phyloP scores from a whole-genome alignment of 2,888 invertebrate genomes.

The Brenthis daphne region DNA sequence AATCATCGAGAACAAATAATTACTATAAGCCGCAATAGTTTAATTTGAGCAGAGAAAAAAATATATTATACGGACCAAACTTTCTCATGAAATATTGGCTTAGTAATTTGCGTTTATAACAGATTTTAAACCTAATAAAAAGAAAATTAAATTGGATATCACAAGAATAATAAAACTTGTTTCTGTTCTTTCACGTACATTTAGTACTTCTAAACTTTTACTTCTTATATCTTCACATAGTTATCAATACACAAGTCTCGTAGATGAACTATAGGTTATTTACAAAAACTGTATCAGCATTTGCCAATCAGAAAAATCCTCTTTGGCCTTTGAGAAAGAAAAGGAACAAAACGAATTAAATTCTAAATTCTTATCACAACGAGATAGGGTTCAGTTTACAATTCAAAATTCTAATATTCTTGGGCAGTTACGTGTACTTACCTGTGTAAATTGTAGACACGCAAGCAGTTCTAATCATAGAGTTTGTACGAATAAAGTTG shows the following conservation, averaged over 20 bases:
- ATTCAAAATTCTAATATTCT: not conserved
- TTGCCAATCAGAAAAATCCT: conserved; percentile 13
- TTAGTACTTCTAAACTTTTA: too few relatives aligned
- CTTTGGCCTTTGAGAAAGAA: conserved; percentile 2
- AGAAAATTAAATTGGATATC: too few relatives aligned
- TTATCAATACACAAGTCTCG: conserved; percentile 1
- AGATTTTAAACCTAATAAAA: too few relatives aligned
- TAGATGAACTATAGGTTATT: conserved; percentile 2
- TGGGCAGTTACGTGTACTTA: conserved; percentile 1
- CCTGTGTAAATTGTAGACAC: conserved; percentile 18
- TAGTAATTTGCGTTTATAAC: too few relatives aligned
- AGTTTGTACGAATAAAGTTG: conserved; percentile 19
- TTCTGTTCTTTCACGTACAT: too few relatives aligned
- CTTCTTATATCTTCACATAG: too few relatives aligned
- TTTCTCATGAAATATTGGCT: too few relatives aligned
- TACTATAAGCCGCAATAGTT: too few relatives aligned
- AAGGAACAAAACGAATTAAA: not conserved
- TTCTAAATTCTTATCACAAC: not conserved
- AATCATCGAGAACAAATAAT: too few relatives aligned
- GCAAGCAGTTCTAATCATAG: conserved; percentile 8
- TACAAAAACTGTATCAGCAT: conserved; percentile 13
- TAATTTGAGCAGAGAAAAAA: too few relatives aligned
- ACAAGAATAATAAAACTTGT: not conserved
- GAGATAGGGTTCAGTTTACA: conserved; percentile 8
- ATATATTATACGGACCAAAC: too few relatives aligned